Evolutionary conservation across 2,888 invertebrate species (phyloP), one percentile per base, ranked within the genome.

Genomic region (Pristionchus mayeri): DNA sequence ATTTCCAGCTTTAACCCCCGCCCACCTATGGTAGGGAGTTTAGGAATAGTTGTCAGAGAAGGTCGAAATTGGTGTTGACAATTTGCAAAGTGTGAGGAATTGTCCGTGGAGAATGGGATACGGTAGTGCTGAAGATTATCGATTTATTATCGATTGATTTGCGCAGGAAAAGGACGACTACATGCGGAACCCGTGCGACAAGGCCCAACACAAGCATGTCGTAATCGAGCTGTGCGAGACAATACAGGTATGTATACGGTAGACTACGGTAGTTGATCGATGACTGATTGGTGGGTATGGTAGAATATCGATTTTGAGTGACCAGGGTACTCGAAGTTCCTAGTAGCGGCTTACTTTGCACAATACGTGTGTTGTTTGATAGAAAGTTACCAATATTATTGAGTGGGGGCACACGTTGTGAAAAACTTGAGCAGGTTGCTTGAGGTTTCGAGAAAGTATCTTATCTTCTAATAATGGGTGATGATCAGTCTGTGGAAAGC

Each of bases 221-320:
- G 95, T 98, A 44, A 96, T 99, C 3, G 98, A 99, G 94, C 95
- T 99, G 2, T 99, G 99, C 94, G 99, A 99, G 93, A 96, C 98
- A 4, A 96, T 99, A 87, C 98, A 98, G 94, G 90, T 89, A 75
- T 18, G 11, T n/a, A n/a, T 48, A 48, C 86, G 52, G 57, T 75
- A 75, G 76, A 11, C 1, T 50, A 34, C 50, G 76, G 30, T 78
- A 50, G 75, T 24, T 1, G 40, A 75, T 44, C 75, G 48, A 71
- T 21, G 27, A 75, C 18, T 79, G 79, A 79, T 21, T 30, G 1
- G 44, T 44, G 27, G 63, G 27, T 63, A 34, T 27, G 27, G 7
- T 34, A 34, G 63, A 6, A 7, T 27, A 63, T 54, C 40, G 40
- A 24, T 52, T n/a, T 54, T 81, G 50, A 16, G 18, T 81, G 57